Base-by-base conservation (phyloP, 1,140 invertebrate genomes). In the Manduca sexta region DNA sequence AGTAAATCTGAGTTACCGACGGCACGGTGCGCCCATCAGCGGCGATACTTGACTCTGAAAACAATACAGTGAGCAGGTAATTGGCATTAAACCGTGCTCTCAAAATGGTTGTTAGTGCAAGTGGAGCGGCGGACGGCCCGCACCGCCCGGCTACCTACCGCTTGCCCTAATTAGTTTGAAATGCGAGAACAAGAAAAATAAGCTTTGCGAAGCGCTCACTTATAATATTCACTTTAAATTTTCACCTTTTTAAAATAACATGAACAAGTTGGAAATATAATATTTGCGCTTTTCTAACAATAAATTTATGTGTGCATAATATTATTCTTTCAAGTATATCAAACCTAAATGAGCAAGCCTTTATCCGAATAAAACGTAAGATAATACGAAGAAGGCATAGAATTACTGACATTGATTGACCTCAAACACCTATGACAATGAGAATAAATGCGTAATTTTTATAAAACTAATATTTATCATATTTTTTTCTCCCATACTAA, bases 21-120 rank as follows among this genome's bases (percentile, higher is more conserved):
- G 34, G 34, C 60, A 58, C 49, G 53, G 37, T 41, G 21, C 14
- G 48, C 11, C 26, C 33, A 35, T 53, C 38, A 46, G 14, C 37
- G 44, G 16, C 29, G 58, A 69, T 69, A 72, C 71, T 74, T 64
- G 62, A 75, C 56, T 57, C 64, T 65, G 29, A 35, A 52, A 74
- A 75, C 66, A 77, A 69, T 70, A 52, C 51, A 61, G 53, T 38
- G 51, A 56, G 64, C 67, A 68, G 64, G 68, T 72, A 75, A 77
- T 76, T 75, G 69, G 72, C 68, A 77, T 77, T 71, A 72, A 74
- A 75, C 58, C 56, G 50, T 59, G 49, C 68, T 68, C 43, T 68
- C 43, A 56, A 64, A 65, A 54, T 55, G 63, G 65, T 67, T 73
- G 60, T 70, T 69, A 71, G 63, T 55, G 53, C 60, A 49, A 47